Conservation (phyloP, 2,888 invertebrate species). For the Antitype chi region DNA sequence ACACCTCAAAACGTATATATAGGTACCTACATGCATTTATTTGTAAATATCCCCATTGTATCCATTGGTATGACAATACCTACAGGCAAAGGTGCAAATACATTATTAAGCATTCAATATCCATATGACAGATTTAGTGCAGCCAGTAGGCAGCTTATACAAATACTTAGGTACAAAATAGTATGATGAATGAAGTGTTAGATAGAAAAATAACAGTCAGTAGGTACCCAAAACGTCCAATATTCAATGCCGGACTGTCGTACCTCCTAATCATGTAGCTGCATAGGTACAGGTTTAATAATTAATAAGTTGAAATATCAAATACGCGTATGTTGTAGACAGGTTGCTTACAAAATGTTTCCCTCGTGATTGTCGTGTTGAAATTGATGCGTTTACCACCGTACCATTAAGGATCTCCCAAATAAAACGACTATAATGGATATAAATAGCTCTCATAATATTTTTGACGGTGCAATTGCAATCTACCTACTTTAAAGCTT, state of each 20-base stretch:
- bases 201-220: neutral
- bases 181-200: constrained; percentile 5
- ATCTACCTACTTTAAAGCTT: neutral
- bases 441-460: neutral
- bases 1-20: neutral
- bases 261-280: neutral
- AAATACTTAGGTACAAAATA: neutral
- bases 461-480: neutral
- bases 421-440: neutral
- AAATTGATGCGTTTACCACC: neutral
- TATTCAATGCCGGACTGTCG: neutral
- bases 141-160: neutral
- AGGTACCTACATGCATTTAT: constrained; percentile 1
- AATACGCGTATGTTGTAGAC: neutral
- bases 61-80: neutral
- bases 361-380: neutral
- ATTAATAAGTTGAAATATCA: neutral
- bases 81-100: neutral
- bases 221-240: neutral
- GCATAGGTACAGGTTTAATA: neutral
- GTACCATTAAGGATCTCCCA: neutral
- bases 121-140: neutral
- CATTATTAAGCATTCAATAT: constrained; percentile 1
- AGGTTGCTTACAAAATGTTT: neutral
- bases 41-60: constrained; percentile 30